Percentiles rank a stretch among this genome's conserved stretches.
phyloP scores from a whole-genome alignment of 2,113 vertebrate genomes.

The Eulemur macaco region DNA sequence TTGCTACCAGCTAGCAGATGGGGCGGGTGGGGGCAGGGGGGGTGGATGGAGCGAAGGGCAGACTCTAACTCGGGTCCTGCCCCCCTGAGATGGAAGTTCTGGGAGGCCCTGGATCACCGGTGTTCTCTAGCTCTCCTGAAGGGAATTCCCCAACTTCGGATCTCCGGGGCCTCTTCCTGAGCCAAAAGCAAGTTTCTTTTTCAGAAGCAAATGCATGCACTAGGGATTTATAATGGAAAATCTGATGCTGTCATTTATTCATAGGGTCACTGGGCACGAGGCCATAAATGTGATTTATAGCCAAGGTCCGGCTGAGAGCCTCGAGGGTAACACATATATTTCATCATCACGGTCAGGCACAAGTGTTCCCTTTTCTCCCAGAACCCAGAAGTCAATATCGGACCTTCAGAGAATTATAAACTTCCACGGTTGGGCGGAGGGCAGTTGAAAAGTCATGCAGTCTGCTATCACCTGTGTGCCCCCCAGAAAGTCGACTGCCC shows the following conservation, averaged over 20 bases:
- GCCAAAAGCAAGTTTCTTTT: conserved; percentile 74
- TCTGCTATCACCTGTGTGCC: not conserved
- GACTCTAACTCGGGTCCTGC: not conserved
- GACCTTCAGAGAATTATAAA: not conserved
- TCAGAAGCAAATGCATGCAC: conserved; percentile 61
- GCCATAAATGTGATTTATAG: conserved; percentile 66
- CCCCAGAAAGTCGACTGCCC: not conserved
- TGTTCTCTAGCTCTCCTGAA: conserved; percentile 61
- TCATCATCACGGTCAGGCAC: conserved; percentile 19
- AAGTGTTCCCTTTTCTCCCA: not conserved
- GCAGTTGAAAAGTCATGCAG: not conserved
- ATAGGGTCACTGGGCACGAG: conserved; percentile 58
- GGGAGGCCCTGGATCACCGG: not conserved
- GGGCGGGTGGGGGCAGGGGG: too few species aligned
- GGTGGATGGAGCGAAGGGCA: not conserved
- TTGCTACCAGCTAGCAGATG: not conserved
- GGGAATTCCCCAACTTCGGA: conserved; percentile 33
- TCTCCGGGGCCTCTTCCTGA: conserved; percentile 65
- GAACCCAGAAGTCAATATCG: not conserved
- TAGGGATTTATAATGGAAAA: conserved; percentile 60
- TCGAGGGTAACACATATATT: not conserved
- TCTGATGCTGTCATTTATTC: conserved; percentile 32
- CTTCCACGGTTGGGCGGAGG: not conserved
- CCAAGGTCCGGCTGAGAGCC: conserved; percentile 55
- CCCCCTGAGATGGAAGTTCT: not conserved